phyloP scores from a whole-genome alignment of 1,140 invertebrate species.

The Nasonia vitripennis region DNA sequence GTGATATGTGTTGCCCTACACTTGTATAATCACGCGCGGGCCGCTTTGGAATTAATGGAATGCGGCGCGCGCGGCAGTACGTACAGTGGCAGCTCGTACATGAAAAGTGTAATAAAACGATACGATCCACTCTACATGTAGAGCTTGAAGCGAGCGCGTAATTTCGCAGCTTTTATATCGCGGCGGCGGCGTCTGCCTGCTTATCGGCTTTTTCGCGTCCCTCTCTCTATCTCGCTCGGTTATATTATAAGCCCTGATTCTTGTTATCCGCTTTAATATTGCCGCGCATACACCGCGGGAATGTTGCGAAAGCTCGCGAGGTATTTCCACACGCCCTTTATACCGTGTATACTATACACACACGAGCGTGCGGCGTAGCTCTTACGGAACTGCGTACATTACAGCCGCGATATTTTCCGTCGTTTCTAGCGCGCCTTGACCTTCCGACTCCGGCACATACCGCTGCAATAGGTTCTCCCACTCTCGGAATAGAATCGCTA shows the following conservation, averaged over 20 bases:
- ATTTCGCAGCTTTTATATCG: not conserved
- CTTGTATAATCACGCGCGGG: no score
- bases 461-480: not conserved
- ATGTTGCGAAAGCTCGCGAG: no score
- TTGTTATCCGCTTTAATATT: no score
- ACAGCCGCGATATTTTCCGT: not conserved
- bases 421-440: constrained; percentile 24
- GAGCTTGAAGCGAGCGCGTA: not conserved
- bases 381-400: not conserved
- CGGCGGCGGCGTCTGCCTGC: not conserved
- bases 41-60: constrained; percentile 45
- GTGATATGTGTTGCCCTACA: not conserved
- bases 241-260: not conserved
- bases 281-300: no score
- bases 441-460: not conserved
- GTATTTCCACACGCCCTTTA: not conserved
- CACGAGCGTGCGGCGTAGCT: not conserved
- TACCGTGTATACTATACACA: not conserved
- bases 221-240: no score
- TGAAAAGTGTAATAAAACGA: constrained; percentile 25
- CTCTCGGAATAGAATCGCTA: constrained; percentile 35
- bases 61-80: not conserved
- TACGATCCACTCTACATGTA: not conserved
- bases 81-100: not conserved
- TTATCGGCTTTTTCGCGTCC: no score